These are phyloP conservation scores for Epinephelus coioides DNA, from an alignment of 2,797 vertebrate genomes.

Conservation along the genomic window DNA sequence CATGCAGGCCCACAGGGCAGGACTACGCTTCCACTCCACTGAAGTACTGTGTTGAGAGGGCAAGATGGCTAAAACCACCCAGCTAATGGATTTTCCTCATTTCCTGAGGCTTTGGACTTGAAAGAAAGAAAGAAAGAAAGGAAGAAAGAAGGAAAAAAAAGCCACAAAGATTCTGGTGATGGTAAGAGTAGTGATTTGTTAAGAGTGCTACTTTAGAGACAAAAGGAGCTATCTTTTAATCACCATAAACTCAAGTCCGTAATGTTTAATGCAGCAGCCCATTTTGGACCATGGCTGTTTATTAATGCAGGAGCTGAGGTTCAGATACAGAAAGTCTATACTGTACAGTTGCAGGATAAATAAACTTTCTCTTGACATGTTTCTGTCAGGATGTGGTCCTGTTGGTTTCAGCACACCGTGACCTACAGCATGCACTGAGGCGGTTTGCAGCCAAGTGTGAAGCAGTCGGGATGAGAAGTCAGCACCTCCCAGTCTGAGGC, in stretches of 20 bases:
- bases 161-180: constrained; percentile 46
- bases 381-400: too few relatives aligned
- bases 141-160: constrained; percentile 8
- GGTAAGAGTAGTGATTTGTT: constrained; percentile 57
- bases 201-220: constrained; percentile 48
- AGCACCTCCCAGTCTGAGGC: too few relatives aligned
- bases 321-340: neutral
- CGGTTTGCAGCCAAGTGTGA: too few relatives aligned
- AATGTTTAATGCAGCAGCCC: constrained; percentile 32
- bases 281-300: neutral
- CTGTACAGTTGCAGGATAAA: too few relatives aligned
- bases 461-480: too few relatives aligned
- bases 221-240: constrained; percentile 43
- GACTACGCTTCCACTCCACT: constrained; percentile 45
- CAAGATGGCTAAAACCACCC: constrained; percentile 45
- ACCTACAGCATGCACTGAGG: too few relatives aligned
- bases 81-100: constrained; percentile 80
- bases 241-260: neutral
- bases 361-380: too few relatives aligned
- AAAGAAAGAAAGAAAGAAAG: constrained; percentile 51
- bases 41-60: constrained; percentile 25
- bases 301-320: constrained; percentile 6
- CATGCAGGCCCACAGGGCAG: constrained; percentile 70
- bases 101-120: constrained; percentile 76
- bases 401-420: too few relatives aligned